These are phyloP conservation scores for Eledone cirrhosa DNA, from an alignment of 2,888 invertebrate species.

Conservation along the genomic window DNA sequence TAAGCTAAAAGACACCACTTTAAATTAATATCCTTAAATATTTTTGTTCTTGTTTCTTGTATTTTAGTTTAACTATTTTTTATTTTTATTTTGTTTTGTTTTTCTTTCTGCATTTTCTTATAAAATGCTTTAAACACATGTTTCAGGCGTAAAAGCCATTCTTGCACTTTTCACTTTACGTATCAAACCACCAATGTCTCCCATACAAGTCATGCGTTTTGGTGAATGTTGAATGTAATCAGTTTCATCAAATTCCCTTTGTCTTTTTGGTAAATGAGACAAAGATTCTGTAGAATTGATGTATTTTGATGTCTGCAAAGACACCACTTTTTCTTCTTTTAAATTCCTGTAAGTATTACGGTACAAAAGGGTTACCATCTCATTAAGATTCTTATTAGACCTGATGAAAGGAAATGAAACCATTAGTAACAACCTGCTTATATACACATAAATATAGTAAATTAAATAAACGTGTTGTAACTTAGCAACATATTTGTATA, in stretches of 20 bases:
- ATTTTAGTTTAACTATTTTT: too few species aligned
- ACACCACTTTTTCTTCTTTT: conserved; percentile 1
- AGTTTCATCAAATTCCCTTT: not conserved
- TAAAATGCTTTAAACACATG: conserved; percentile 41
- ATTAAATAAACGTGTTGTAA: too few species aligned
- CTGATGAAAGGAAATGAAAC: too few species aligned
- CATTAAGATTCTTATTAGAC: not conserved
- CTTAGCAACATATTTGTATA: too few species aligned
- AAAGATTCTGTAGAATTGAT: not conserved
- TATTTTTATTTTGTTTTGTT: not conserved
- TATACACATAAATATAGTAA: too few species aligned
- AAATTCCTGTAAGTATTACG: not conserved
- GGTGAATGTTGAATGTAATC: conserved; percentile 38
- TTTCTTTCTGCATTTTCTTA: not conserved
- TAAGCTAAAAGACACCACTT: too few species aligned
- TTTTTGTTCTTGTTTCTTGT: too few species aligned
- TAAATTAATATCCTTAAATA: too few species aligned
- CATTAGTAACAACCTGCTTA: too few species aligned
- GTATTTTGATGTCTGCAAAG: not conserved
- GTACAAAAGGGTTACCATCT: not conserved
- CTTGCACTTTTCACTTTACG: conserved; percentile 59
- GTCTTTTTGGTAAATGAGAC: conserved; percentile 16
- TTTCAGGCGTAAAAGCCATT: conserved; percentile 59
- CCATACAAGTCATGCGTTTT: conserved; percentile 50
- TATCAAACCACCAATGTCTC: conserved; percentile 57